phyloP scores from a whole-genome alignment of 1,140 invertebrate species.

The Liolophura sinensis region DNA sequence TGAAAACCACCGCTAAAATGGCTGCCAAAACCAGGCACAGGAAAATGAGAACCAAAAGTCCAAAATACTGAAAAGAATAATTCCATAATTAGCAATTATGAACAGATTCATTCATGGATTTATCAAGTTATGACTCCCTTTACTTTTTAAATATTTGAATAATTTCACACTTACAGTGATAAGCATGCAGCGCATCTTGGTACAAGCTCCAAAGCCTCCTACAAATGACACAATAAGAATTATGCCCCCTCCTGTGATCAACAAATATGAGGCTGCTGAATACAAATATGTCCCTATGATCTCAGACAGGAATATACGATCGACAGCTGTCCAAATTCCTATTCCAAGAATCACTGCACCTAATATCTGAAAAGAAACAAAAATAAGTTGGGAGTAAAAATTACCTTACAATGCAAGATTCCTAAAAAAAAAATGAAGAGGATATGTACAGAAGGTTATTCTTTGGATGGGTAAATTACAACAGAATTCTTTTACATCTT shows the following conservation, averaged over 20 bases:
- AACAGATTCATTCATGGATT: too few species aligned
- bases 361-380: constrained; percentile 18
- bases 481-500: too few species aligned
- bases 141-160: too few species aligned
- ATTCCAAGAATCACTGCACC: constrained; percentile 19
- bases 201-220: constrained; percentile 19
- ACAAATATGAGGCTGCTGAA: constrained; percentile 18
- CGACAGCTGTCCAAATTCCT: constrained; percentile 26
- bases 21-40: constrained; percentile 21
- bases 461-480: too few species aligned
- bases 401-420: too few species aligned
- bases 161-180: not conserved
- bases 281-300: constrained; percentile 25
- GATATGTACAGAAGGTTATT: too few species aligned
- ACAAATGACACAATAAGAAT: constrained; percentile 15
- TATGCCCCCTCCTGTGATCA: constrained; percentile 21
- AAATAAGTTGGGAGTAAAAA: not conserved
- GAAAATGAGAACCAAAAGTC: constrained; percentile 22
- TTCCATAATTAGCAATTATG: too few species aligned
- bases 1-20: constrained; percentile 32
- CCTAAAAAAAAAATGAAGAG: too few species aligned
- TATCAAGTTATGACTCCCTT: too few species aligned
- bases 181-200: not conserved
- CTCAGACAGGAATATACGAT: constrained; percentile 25
- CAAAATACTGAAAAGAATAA: constrained; percentile 28